A percentile compares a stretch with the other conserved stretches of the same genome.
These are phyloP conservation scores for Hippocampus mohnikei DNA, from an alignment of 2,113 vertebrate genomes.

Conservation along the genomic window DNA sequence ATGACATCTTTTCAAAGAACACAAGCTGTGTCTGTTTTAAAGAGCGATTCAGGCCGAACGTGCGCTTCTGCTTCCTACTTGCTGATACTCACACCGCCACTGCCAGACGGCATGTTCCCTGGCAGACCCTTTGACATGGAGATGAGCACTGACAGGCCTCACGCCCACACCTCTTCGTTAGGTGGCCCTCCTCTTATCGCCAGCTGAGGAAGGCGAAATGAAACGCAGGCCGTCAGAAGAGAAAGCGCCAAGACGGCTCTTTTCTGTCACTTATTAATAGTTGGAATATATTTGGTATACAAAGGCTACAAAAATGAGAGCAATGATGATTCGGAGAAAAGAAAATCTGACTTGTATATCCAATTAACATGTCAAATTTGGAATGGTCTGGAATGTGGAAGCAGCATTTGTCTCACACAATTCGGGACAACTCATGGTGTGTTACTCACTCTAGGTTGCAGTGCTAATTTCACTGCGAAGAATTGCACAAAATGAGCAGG, in stretches of 20 bases:
- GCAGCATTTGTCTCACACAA: neutral
- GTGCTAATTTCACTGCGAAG: neutral
- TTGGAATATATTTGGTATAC: neutral
- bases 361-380: neutral
- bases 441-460: neutral
- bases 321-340: neutral
- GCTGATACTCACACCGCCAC: slow-evolving; percentile 48
- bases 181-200: slow-evolving; percentile 30
- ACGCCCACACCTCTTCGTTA: slow-evolving; percentile 40
- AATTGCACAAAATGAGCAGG: neutral
- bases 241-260: neutral
- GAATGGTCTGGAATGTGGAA: neutral
- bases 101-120: slow-evolving; percentile 33
- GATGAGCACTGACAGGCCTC: slow-evolving; percentile 45
- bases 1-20: neutral
- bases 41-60: slow-evolving; percentile 28
- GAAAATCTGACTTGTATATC: neutral
- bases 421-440: neutral
- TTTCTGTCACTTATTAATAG: neutral
- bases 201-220: slow-evolving; percentile 39
- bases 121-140: slow-evolving; percentile 49
- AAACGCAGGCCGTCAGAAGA: slow-evolving; percentile 19
- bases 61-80: slow-evolving; percentile 31
- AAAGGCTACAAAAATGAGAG: neutral
- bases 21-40: neutral